phyloP scores from a whole-genome alignment of 2,888 invertebrate species.

The Clivina fossor region DNA sequence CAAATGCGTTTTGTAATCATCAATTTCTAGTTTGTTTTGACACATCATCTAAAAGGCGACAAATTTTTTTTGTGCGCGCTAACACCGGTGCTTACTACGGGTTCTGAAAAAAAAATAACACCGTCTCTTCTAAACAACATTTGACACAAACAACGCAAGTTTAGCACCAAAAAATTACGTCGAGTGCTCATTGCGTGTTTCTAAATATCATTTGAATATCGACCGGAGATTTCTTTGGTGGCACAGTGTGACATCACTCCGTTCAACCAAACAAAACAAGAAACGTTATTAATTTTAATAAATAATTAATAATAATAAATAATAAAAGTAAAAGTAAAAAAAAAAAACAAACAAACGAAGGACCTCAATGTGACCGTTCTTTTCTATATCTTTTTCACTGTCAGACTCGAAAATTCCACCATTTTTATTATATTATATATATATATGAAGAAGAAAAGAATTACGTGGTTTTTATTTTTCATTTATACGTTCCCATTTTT shows the following conservation, averaged over 20 bases:
- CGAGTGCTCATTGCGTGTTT: conserved; percentile 20
- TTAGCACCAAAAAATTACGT: conserved; percentile 14
- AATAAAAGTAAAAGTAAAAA: no score
- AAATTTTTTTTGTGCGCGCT: conserved; percentile 9
- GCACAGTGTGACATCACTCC: conserved; percentile 23
- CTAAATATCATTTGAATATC: conserved; percentile 13
- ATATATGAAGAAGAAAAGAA: no score
- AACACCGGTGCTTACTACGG: conserved; percentile 20
- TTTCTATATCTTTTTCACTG: conserved; percentile 49
- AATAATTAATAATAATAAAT: conserved; percentile 31
- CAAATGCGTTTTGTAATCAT: no score
- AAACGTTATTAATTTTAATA: conserved; percentile 25
- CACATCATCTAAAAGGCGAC: no score
- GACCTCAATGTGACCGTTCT: conserved; percentile 50
- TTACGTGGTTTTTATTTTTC: conserved; percentile 16
- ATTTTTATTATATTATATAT: conserved; percentile 17
- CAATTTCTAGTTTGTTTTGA: no score
- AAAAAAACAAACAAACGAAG: conserved; percentile 44
- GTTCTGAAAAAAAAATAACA: no score
- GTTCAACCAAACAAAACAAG: no score
- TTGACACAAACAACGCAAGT: background rate
- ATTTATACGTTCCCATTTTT: conserved; percentile 16
- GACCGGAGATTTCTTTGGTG: conserved; percentile 22
- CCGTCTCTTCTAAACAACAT: no score
- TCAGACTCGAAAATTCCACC: conserved; percentile 40